These are phyloP conservation scores for Anabacerthia variegaticeps DNA, from an alignment of 2,797 vertebrate genomes.

Conservation along the genomic window DNA sequence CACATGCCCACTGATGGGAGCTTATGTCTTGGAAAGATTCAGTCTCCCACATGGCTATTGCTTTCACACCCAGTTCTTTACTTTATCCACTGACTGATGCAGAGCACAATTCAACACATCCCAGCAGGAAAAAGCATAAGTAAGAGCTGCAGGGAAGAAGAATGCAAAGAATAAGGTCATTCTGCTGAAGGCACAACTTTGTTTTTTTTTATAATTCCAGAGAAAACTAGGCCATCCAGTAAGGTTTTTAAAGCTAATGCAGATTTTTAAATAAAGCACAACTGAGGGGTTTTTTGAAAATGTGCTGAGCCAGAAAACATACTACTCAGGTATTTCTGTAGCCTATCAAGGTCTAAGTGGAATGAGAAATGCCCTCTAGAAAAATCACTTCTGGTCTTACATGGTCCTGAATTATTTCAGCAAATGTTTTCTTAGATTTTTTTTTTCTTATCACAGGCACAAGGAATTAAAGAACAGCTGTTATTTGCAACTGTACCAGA, in stretches of 20 bases:
- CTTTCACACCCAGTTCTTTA: background rate
- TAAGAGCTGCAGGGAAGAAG: conserved; percentile 25
- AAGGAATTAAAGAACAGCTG: background rate
- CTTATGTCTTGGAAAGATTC: background rate
- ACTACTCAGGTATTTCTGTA: conserved; percentile 35
- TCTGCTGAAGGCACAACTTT: conserved; percentile 23
- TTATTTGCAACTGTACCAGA: background rate
- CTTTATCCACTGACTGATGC: background rate
- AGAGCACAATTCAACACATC: background rate
- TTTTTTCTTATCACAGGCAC: background rate
- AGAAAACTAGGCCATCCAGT: conserved; percentile 54
- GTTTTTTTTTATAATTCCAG: background rate
- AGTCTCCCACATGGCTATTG: background rate
- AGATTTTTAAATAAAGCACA: conserved; percentile 24
- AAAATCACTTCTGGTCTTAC: background rate
- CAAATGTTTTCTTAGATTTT: background rate
- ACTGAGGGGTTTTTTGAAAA: background rate
- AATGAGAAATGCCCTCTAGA: background rate
- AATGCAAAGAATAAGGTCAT: conserved; percentile 49
- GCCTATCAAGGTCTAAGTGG: background rate
- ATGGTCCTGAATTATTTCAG: background rate
- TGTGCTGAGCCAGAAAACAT: conserved; percentile 63
- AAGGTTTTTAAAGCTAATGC: conserved; percentile 51
- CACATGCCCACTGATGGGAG: background rate
- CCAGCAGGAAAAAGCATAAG: conserved; percentile 10